Evolutionary conservation across 1,140 invertebrate species (phyloP), one percentile per base, ranked within the genome.

Genomic region (Lordiphosa clarofinis): DNA sequence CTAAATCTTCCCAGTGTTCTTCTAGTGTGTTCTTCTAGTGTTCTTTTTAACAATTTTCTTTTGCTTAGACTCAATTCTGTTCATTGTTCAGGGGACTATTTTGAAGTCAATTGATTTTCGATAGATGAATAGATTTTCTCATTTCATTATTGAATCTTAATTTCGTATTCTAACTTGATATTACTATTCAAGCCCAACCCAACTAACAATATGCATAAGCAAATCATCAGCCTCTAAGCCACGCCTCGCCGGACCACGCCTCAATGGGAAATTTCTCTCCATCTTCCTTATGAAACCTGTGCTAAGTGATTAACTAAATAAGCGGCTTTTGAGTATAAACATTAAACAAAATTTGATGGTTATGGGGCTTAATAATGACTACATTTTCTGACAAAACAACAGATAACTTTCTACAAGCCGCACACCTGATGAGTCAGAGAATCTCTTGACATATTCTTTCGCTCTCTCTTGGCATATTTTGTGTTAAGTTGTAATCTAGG

Each of bases 231-330:
- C 43, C 53, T 24, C 43, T 33, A 9, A 33, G 9, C n/a, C n/a
- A 1, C 6, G 1, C 9, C 21, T 13, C 43, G 40, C 13, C 40
- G 7, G 7, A 12, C 19, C 35, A 52, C 36, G 49, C 49, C 50
- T 54, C n/a, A 40, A 31, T 42, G 50, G 31, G 24, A 54, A 61
- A 55, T 61, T 69, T 69, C 65, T 68, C 64, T 11, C 19, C 33
- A 35, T 24, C 64, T 54, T 56, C 36, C 12, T 31, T 13, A 21
- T 53, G 15, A 35, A 21, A 15, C 35, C 19, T 11, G 13, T 39
- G 73, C 37, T 59, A 70, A 79, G 53, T 74, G 65, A 61, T 79
- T 62, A 46, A 57, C 50, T 71, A 81, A 74, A 81, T 71, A 68
- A 71, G 66, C 21, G 38, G 35, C 46, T 36, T 47, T 49, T 11